Evolutionary conservation across 1,140 invertebrate species (phyloP).

Genomic region (Sminthurinus signatus): DNA sequence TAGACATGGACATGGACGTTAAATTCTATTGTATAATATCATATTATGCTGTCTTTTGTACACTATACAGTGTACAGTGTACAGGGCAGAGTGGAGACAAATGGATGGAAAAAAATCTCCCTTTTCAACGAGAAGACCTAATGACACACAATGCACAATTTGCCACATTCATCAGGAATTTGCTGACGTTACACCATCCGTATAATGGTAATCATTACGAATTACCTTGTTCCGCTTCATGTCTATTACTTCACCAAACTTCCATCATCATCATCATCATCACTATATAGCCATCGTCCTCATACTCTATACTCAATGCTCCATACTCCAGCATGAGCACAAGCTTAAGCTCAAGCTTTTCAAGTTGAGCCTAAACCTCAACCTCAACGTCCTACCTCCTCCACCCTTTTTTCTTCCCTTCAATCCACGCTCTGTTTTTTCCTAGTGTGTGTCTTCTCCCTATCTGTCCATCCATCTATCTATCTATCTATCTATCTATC

Average conservation of each 20-base stretch:
- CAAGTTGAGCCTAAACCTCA: neutral
- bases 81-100: too few species aligned
- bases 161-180: slow-evolving; percentile 8
- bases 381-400: neutral
- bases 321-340: neutral
- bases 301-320: neutral
- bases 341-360: too few species aligned
- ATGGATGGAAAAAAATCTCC: too few species aligned
- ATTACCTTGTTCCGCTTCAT: slow-evolving; percentile 3
- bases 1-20: too few species aligned
- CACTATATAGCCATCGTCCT: neutral
- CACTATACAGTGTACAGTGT: too few species aligned
- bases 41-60: too few species aligned
- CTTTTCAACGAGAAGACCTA: neutral
- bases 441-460: too few species aligned
- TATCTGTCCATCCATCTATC: too few species aligned
- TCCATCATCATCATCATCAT: slow-evolving; percentile 2
- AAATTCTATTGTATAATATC: too few species aligned
- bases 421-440: too few species aligned
- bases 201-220: slow-evolving; percentile 7
- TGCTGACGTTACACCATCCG: slow-evolving; percentile 8
- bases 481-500: too few species aligned
- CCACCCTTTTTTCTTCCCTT: neutral
- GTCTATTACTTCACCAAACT: slow-evolving; percentile 4
- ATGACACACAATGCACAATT: slow-evolving; percentile 11